Evolutionary conservation across 2,888 invertebrate genomes (phyloP).

Genomic region (Chirona hameri): DNA sequence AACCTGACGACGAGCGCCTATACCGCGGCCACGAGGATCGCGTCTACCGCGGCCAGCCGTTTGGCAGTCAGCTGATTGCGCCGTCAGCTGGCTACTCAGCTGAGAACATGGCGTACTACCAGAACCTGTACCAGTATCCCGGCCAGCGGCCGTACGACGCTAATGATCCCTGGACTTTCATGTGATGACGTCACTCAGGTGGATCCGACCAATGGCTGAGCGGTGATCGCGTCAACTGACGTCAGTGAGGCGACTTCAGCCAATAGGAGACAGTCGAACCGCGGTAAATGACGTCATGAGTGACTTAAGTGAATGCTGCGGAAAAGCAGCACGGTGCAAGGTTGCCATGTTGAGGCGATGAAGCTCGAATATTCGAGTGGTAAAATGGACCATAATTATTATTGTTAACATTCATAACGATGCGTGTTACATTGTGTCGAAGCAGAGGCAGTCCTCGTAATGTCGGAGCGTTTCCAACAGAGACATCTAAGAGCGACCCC

Average conservation of each 20-base stretch:
- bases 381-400: no score
- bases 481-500: no score
- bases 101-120: slow-evolving; percentile 22
- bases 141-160: slow-evolving; percentile 5
- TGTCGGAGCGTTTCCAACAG: no score
- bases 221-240: background rate
- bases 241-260: background rate
- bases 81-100: background rate
- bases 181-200: background rate
- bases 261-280: background rate
- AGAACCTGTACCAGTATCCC: slow-evolving; percentile 12
- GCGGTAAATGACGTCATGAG: no score
- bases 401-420: no score
- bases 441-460: no score
- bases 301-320: no score
- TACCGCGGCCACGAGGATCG: background rate
- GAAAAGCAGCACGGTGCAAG: no score
- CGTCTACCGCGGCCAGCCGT: background rate
- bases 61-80: background rate
- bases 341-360: no score
- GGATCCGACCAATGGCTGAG: background rate
- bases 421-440: no score
- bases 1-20: background rate
- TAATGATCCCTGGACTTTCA: slow-evolving; percentile 7
- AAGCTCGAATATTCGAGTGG: no score